Base-by-base conservation (phyloP, 1,140 invertebrate species). In the Drosophila grimshawi region DNA sequence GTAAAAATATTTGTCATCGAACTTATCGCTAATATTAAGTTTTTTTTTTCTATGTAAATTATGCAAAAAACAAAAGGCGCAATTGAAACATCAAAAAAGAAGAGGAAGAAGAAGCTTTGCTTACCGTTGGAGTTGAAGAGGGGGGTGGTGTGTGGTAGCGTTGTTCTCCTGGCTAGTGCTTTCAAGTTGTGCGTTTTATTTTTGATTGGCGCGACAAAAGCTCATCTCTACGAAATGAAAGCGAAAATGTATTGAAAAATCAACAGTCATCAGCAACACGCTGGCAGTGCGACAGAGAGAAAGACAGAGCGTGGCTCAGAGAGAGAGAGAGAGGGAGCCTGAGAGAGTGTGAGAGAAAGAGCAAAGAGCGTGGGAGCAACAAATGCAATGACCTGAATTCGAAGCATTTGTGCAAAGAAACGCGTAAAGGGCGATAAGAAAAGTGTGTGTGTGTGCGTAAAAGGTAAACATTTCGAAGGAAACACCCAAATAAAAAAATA, bases 361-460 rank as follows among this genome's bases (percentile, higher is more conserved):
- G 60, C 41, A 45, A 6, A 53, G 52, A 32, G 68, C 46, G 10
- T 43, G 45, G 61, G 64, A 68, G 61, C 56, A 88, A 65, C 64
- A 80, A 82, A 86, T 86, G 83, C 83, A 88, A 82, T 86, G 83
- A 88, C 83, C 83, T 86, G 83, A 86, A 86, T 86, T 88, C 61
- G 43, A 63, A 70, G 49, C 73, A 55, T 72, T 80, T 76, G 57
- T 71, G 81, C 68, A 81, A 55, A 35, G 5, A 71, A 78, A 78
- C 76, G 39, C 48, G 48, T 68, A 78, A 69, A 63, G 37, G 51
- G 66, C 75, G 70, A 81, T 69, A 75, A 71, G 46, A 66, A 53
- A 37, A 48, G 49, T 35, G 27, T 60, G 29, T 46, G 33, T 57
- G n/a, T 43, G 64, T 11, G 33, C 55, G 19, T 49, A 65, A 61